Evolutionary conservation across 2,888 invertebrate species (phyloP), one percentile per base, ranked within the genome.

Genomic region (Elgonia sp.): DNA sequence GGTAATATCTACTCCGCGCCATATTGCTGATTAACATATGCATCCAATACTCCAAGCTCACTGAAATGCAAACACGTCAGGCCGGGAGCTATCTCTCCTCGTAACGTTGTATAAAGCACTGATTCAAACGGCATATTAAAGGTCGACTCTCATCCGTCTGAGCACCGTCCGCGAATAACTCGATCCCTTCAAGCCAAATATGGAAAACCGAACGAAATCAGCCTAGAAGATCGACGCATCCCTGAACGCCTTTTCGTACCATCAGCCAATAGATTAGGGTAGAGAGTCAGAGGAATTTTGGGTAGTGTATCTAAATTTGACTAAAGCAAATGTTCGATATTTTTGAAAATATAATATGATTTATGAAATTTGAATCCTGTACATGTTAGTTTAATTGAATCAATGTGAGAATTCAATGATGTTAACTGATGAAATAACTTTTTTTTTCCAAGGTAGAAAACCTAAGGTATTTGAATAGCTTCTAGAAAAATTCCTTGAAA

Each of bases 21-120:
- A 93, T 93, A 93, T 92, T 93, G 92, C 93, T 93, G 93, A 93
- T 93, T 93, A 93, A 93, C 93, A 93, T 93, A 93, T 93, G 92
- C 93, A 92, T 93, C 92, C 93, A 92, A 93, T 92, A 93, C 92
- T 91, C 90, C 89, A 86, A 91, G 91, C 90, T 91, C 90, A 89
- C 92, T 91, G 90, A 90, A 93, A 93, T 92, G 92, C 93, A 93
- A 93, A 93, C 93, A 93, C 91, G 91, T 92, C 93, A 93, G 90
- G 91, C 92, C 92, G 92, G 89, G 89, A 93, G 92, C 92, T 92
- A 92, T 92, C 92, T 93, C 92, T 90, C 83, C 87, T 86, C 86
- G 90, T 91, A 92, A 91, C 92, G 91, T 91, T 92, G 91, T 92
- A 92, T 92, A 92, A 93, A 92, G 92, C 92, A 90, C 92, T 91